Evolutionary conservation across 1,140 invertebrate genomes (phyloP).

Genomic region (Trichonephila clavata): DNA sequence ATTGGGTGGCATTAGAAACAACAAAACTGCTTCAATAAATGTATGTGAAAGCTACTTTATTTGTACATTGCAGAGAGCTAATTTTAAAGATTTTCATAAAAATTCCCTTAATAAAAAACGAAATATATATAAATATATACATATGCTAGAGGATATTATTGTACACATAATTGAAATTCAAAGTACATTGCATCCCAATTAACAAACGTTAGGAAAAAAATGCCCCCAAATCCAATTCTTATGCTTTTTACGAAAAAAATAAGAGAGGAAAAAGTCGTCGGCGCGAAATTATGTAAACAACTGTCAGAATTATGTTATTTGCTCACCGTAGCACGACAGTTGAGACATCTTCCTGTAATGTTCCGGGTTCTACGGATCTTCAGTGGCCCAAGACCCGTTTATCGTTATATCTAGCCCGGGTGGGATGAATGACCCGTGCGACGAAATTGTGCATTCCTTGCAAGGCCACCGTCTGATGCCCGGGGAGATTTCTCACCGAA

Average conservation of each 20-base stretch:
- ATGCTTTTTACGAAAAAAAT: background rate
- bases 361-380: constrained; percentile 40
- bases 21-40: too few relatives aligned
- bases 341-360: background rate
- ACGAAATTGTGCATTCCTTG: constrained; percentile 23
- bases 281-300: background rate
- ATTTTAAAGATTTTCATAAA: too few relatives aligned
- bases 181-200: too few relatives aligned
- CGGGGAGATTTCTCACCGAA: constrained; percentile 29
- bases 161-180: background rate
- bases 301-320: background rate
- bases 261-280: background rate
- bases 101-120: too few relatives aligned
- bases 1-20: too few relatives aligned
- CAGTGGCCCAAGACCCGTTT: constrained; percentile 54
- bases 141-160: background rate
- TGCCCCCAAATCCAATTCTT: too few relatives aligned
- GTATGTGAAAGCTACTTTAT: too few relatives aligned
- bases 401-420: constrained; percentile 13
- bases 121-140: background rate
- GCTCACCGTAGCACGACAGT: constrained; percentile 7
- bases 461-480: constrained; percentile 46
- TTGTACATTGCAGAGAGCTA: too few relatives aligned
- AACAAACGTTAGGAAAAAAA: too few relatives aligned
- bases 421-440: constrained; percentile 35